Percentiles rank a stretch among this genome's conserved stretches.
phyloP scores from a whole-genome alignment of 1,140 invertebrate species.

The Gryllus bimaculatus region DNA sequence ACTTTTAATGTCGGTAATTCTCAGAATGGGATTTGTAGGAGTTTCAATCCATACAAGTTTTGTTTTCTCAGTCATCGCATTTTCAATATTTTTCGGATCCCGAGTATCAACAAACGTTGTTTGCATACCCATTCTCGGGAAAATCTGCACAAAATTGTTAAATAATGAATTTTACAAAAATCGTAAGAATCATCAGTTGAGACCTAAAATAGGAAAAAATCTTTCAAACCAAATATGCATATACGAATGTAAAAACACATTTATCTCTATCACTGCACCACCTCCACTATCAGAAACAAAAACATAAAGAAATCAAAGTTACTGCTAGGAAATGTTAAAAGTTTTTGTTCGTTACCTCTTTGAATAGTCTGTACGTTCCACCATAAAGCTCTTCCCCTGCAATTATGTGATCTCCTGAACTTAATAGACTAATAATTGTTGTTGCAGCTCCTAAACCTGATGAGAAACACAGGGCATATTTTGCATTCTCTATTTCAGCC shows the following conservation, averaged over 20 bases:
- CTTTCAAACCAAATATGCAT: background rate
- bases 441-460: constrained; percentile 46
- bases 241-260: background rate
- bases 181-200: background rate
- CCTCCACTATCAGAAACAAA: background rate
- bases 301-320: background rate
- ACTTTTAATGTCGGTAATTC: constrained; percentile 52
- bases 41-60: constrained; percentile 56
- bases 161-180: background rate
- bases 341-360: constrained; percentile 1
- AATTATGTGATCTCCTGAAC: constrained; percentile 53
- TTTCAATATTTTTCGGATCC: constrained; percentile 35
- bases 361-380: constrained; percentile 36
- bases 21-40: constrained; percentile 61
- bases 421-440: constrained; percentile 41
- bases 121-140: constrained; percentile 36
- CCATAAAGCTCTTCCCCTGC: constrained; percentile 58
- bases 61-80: constrained; percentile 44
- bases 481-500: constrained; percentile 52
- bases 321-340: background rate
- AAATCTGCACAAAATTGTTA: constrained; percentile 6
- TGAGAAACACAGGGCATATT: constrained; percentile 46
- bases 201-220: background rate
- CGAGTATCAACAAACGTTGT: constrained; percentile 49
- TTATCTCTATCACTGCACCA: background rate